Evolutionary conservation across 2,888 invertebrate species (phyloP), one percentile per base, ranked within the genome.

Genomic region (Choristoneura rosaceana): DNA sequence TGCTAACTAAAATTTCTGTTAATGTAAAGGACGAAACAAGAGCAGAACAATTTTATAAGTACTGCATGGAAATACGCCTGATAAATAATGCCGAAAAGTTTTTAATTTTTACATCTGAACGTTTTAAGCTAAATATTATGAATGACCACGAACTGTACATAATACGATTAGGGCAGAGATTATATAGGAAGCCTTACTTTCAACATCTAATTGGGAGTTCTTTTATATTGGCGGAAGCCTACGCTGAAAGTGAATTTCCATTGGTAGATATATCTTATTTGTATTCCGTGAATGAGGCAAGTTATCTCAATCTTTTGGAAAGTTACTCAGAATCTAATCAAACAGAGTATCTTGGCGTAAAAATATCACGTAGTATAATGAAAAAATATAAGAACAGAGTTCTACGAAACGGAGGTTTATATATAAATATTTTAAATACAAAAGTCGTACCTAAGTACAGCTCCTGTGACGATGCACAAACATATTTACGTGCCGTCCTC

Each of bases 241-340:
- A 47, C 47, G 73, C 17, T n/a, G 52, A 25, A 67, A 74, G 17
- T 62, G 74, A 25, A 74, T 9, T 45, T 17, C 33, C 70, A 67
- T 38, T 77, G 70, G 8, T 55, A 67, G 15, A 71, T 25, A 76
- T 82, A 59, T 65, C 77, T 4, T 74, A 81, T 69, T 73, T 84
- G 60, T 86, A 82, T 71, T 77, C 82, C 5, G 71, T 84, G 69
- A 85, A 84, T 0, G 77, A 77, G 76, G 75, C 73, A 7, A 78
- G 81, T 60, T 90, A 87, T 76, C 82, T 90, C 68, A 77, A 87
- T 74, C 71, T 90, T 65, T 71, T 88, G n/a, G 90, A 90, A 78
- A 82, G 77, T 80, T 74, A 50, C 34, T 5, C 34, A 5, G 34
- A 34, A 34, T 5, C 4, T 34, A 5, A 4, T 34, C 34, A 5